Conservation (phyloP, 2,797 vertebrate genomes). For the Darevskia nairensis region DNA sequence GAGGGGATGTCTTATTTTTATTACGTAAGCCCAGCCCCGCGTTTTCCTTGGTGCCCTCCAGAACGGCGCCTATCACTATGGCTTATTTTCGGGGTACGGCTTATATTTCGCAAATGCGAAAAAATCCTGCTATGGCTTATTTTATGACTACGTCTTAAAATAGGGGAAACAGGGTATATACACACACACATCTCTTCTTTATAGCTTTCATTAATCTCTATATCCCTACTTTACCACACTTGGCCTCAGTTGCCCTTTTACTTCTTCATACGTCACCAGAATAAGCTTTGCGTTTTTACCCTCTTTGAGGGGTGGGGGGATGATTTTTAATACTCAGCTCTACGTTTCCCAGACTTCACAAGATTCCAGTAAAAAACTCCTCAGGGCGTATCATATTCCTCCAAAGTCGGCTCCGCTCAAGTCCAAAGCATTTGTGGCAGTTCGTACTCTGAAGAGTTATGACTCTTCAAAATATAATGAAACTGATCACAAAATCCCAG, state of each 20-base stretch:
- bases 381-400: constrained; percentile 67
- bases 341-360: constrained; percentile 68
- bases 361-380: constrained; percentile 63
- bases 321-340: constrained; percentile 67
- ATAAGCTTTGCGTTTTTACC: constrained; percentile 68
- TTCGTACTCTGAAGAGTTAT: constrained; percentile 49
- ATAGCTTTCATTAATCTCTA: constrained; percentile 61
- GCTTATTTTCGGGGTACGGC: too few relatives aligned
- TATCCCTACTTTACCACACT: constrained; percentile 62
- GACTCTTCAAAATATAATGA: constrained; percentile 57
- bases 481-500: constrained; percentile 59
- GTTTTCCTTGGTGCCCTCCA: too few relatives aligned
- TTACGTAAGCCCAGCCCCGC: too few relatives aligned
- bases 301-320: constrained; percentile 39
- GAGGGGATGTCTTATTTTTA: too few relatives aligned
- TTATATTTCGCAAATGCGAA: too few relatives aligned
- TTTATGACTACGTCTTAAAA: too few relatives aligned
- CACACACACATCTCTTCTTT: constrained; percentile 33
- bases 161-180: too few relatives aligned
- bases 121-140: too few relatives aligned
- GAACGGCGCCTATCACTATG: too few relatives aligned
- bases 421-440: constrained; percentile 61
- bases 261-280: constrained; percentile 62
- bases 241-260: constrained; percentile 73
- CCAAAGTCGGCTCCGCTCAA: constrained; percentile 69